Conservation (phyloP, 1,140 invertebrate species). For the Ptiloglossa arizonensis region DNA sequence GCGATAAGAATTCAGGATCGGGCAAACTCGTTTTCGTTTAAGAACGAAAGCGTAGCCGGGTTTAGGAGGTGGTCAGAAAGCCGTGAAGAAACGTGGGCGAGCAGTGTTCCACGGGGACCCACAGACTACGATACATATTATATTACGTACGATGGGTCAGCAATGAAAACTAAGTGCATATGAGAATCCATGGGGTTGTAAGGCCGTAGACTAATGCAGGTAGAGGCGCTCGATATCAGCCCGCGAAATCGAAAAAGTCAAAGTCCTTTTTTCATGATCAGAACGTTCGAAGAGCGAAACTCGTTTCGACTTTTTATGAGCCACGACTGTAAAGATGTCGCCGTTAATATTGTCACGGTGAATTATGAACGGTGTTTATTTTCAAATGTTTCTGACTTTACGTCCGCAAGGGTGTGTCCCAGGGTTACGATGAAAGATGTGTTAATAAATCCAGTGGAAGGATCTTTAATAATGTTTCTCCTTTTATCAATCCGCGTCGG, state of each 20-base stretch:
- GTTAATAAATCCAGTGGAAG: not conserved
- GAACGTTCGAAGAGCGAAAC: conserved; percentile 26
- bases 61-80: conserved; percentile 50
- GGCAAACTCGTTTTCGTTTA: conserved; percentile 58
- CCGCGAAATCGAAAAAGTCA: conserved; percentile 55
- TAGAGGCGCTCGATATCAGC: conserved; percentile 25
- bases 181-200: conserved; percentile 80
- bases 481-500: too few species aligned
- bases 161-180: conserved; percentile 83
- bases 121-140: conserved; percentile 80
- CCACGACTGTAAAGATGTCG: conserved; percentile 26
- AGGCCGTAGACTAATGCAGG: conserved; percentile 25
- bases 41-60: conserved; percentile 51
- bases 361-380: not conserved
- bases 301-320: conserved; percentile 42
- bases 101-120: conserved; percentile 75
- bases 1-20: conserved; percentile 29
- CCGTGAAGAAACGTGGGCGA: conserved; percentile 59
- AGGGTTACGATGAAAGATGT: not conserved
- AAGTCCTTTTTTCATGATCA: conserved; percentile 41
- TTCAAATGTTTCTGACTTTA: not conserved
- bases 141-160: conserved; percentile 77
- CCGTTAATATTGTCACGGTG: conserved; percentile 6
- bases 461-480: not conserved
- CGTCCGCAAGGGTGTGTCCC: not conserved